A percentile compares a stretch with the other conserved stretches of the same genome.
These are phyloP conservation scores for Bovichtus diacanthus DNA, from an alignment of 2,797 vertebrate genomes.

Conservation along the genomic window DNA sequence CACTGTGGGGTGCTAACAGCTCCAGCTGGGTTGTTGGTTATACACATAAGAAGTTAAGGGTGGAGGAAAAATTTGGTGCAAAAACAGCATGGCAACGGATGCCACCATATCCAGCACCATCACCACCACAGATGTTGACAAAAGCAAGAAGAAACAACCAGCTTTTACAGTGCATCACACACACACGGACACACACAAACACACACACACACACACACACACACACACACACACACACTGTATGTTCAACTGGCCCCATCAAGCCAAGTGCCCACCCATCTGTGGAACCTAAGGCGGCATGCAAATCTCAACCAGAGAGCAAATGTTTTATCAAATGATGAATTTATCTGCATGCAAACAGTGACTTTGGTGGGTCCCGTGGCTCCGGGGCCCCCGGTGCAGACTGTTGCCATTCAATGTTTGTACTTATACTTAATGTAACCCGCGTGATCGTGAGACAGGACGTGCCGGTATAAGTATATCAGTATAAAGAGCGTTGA, in stretches of 20 bases:
- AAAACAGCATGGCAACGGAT: conserved; percentile 53
- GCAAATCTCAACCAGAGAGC: conserved; percentile 50
- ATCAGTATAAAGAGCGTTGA: too few relatives aligned
- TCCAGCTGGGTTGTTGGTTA: too few relatives aligned
- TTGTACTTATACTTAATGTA: too few relatives aligned
- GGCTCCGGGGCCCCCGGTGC: conserved; percentile 15
- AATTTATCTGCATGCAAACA: conserved; percentile 63
- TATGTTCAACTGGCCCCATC: too few relatives aligned
- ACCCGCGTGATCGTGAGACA: too few relatives aligned
- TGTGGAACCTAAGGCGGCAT: conserved; percentile 68
- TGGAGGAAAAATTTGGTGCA: conserved; percentile 21
- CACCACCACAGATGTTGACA: conserved; percentile 19
- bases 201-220: conserved; percentile 13
- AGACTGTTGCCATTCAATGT: background rate
- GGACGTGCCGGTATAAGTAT: too few relatives aligned
- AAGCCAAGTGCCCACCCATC: conserved; percentile 65
- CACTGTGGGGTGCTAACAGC: background rate
- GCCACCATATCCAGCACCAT: conserved; percentile 19
- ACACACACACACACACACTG: conserved; percentile 20
- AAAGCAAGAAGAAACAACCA: conserved; percentile 25
- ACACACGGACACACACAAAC: conserved; percentile 18
- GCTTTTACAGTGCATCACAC: conserved; percentile 19
- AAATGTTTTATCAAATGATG: conserved; percentile 52
- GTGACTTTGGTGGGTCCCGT: conserved; percentile 9
- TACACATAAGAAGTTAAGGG: too few relatives aligned